Percentiles rank a stretch among this genome's conserved stretches.
These are phyloP conservation scores for Bombus soroeensis DNA, from an alignment of 1,140 invertebrate species.

Conservation along the genomic window DNA sequence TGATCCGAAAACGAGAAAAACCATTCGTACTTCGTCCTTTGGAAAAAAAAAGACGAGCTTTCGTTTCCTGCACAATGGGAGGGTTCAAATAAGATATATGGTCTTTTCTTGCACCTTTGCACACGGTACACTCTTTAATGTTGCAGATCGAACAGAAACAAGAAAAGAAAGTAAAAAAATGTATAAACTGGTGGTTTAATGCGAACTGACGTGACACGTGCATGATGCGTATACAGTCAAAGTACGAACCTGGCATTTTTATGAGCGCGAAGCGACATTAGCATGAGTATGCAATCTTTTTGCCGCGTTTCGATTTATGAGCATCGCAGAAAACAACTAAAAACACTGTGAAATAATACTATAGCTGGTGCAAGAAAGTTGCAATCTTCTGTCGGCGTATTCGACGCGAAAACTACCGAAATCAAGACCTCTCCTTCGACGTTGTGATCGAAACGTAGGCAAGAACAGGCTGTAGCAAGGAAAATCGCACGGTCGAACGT, in stretches of 20 bases:
- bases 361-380: not conserved
- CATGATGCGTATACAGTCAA: too few species aligned
- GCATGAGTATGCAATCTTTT: constrained; percentile 32
- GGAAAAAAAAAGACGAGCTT: not conserved
- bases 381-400: too few species aligned
- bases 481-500: not conserved
- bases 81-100: too few species aligned
- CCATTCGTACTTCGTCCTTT: not conserved
- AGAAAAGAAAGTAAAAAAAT: constrained; percentile 16
- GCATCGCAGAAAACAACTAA: too few species aligned
- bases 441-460: too few species aligned
- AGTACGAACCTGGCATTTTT: constrained; percentile 39
- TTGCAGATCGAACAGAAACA: not conserved
- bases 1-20: too few species aligned
- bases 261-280: constrained; percentile 42
- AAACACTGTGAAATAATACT: too few species aligned
- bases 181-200: not conserved
- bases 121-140: constrained; percentile 7
- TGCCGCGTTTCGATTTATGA: constrained; percentile 39
- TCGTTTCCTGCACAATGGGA: not conserved
- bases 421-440: not conserved
- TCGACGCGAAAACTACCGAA: not conserved
- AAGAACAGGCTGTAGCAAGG: not conserved
- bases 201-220: not conserved
- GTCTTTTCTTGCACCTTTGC: not conserved